These are phyloP conservation scores for Drosophila quadrilineata DNA, from an alignment of 1,140 invertebrate species.

Conservation along the genomic window DNA sequence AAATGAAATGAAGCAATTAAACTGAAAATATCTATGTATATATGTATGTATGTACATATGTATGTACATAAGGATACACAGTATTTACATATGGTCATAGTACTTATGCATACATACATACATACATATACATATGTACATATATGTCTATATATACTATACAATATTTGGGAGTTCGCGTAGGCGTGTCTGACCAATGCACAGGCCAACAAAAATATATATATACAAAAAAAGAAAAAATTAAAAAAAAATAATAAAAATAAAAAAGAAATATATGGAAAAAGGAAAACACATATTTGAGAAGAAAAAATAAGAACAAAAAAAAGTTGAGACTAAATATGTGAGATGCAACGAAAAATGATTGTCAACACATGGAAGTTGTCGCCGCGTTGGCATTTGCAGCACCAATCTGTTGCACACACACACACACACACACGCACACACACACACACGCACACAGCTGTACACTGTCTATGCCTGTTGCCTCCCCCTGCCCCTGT, in stretches of 20 bases:
- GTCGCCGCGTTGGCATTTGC: conserved; percentile 51
- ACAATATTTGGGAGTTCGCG: not conserved
- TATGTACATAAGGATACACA: not conserved
- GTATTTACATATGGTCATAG: too few relatives aligned
- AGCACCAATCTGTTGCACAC: not conserved
- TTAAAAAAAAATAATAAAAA: conserved; percentile 8
- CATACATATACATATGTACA: not conserved
- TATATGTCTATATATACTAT: not conserved
- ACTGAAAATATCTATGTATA: conserved; percentile 9
- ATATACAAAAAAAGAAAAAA: conserved; percentile 4
- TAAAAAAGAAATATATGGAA: conserved; percentile 13
- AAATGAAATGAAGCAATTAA: conserved; percentile 63
- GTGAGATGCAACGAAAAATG: conserved; percentile 40
- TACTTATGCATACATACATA: not conserved
- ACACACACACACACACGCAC: not conserved
- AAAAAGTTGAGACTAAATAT: too few relatives aligned
- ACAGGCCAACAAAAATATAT: conserved; percentile 6
- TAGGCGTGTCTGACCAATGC: conserved; percentile 24
- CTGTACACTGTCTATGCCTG: not conserved
- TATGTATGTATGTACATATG: not conserved
- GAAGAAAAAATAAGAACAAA: conserved; percentile 14
- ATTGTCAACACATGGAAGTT: conserved; percentile 64
- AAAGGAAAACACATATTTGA: not conserved
- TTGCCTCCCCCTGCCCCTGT: not conserved
- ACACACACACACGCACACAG: not conserved